Evolutionary conservation across 2,888 invertebrate genomes (phyloP), one percentile per base, ranked within the genome.

Genomic region (Dasysyrphus albostriatus): DNA sequence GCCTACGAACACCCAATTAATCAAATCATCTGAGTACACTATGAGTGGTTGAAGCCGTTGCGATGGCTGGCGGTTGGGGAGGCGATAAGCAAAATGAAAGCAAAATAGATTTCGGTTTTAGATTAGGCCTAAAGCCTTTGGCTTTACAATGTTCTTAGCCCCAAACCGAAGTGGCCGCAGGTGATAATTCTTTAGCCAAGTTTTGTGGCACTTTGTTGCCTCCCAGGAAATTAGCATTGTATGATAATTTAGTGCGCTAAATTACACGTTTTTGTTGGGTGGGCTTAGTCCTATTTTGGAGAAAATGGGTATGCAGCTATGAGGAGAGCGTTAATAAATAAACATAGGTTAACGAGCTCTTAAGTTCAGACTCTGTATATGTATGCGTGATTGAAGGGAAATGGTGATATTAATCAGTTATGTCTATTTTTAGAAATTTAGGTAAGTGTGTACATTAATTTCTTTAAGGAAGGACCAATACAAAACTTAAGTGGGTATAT

Each of bases 1-100:
- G 61, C 61, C 61, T 24, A 61, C 61, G 61, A 61, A 61, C 61
- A 61, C 61, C 61, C 42, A 61, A 61, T 61, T 61, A 61, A 61
- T 61, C 39, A 61, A 42, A 61, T 42, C 42, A 61, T 61, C 61
- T 61, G 24, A 42, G 24, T 19, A 42, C 24, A 42, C 61, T 14
- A 61, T 39, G 42, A 39, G 58, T 16, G 34, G 9, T 56, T 14
- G 34, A 9, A 4, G 34, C 16, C 9, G 16, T 1, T 3, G n/a
- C 8, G 29, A 1, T 6, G n/a, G 9, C 9, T 1, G 8, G n/a
- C 8, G 14, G 3, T 6, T 8, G 9, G 14, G 61, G 61, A 14
- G 19, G 34, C 24, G 61, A 39, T 12, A 39, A 12, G 12, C 19
- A 5, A 61, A 24, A 61, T 24, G 14, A 61, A 24, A 39, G 4